Conservation (phyloP, 64 coral and sea anemone genomes). For the Acropora tenuis region DNA sequence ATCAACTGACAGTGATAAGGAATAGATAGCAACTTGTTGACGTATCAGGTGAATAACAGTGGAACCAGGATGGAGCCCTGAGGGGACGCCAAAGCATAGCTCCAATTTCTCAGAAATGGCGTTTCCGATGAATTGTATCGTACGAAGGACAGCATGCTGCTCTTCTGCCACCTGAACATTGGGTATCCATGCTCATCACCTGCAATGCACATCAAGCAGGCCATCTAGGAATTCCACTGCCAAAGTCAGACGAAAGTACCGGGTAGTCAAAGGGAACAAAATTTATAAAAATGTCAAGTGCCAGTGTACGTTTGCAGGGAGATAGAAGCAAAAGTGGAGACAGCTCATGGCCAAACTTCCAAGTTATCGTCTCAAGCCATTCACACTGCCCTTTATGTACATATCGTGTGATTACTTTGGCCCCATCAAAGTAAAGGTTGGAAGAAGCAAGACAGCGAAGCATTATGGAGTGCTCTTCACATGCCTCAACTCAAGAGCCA, state of each 20-base stretch:
- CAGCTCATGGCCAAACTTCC: conserved; percentile 63
- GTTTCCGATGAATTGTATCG: neutral
- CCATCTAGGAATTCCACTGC: conserved; percentile 37
- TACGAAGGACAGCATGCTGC: conserved; percentile 41
- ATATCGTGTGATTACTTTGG: conserved; percentile 70
- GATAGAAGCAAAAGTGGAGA: conserved; percentile 14
- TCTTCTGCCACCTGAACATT: conserved; percentile 43
- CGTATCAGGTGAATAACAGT: too few relatives aligned
- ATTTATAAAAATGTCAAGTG: conserved; percentile 34
- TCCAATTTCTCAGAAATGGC: too few relatives aligned
- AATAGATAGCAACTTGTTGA: too few relatives aligned
- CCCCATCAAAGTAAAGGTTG: conserved; percentile 27
- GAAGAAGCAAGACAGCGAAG: conserved; percentile 47
- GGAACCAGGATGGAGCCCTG: too few relatives aligned
- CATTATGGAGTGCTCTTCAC: conserved; percentile 69
- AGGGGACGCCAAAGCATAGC: too few relatives aligned
- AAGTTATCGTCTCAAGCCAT: neutral
- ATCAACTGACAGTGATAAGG: too few relatives aligned
- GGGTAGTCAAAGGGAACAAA: conserved; percentile 45
- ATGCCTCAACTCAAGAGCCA: conserved; percentile 56
- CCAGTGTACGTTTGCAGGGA: conserved; percentile 29
- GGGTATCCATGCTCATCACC: conserved; percentile 44
- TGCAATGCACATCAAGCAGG: conserved; percentile 37
- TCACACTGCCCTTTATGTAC: conserved; percentile 41
- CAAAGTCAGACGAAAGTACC: conserved; percentile 53